These are phyloP conservation scores for Leucoraja ocellata DNA, from an alignment of 2,797 vertebrate species.

Conservation along the genomic window DNA sequence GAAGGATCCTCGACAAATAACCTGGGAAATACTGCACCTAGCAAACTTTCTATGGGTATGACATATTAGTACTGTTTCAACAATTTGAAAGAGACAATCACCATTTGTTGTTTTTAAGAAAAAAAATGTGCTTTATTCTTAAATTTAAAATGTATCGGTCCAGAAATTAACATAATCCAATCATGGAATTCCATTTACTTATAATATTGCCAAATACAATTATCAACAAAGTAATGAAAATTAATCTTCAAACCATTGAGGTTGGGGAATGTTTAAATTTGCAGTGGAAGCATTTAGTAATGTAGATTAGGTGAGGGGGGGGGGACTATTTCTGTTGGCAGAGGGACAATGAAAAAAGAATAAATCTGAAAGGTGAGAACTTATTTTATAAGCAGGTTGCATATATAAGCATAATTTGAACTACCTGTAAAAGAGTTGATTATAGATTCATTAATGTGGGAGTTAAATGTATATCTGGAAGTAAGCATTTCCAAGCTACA, in stretches of 20 bases:
- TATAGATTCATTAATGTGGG: neutral
- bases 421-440: neutral
- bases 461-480: neutral
- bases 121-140: neutral
- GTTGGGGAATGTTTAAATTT: neutral
- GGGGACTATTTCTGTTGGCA: neutral
- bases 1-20: constrained; percentile 50
- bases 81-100: neutral
- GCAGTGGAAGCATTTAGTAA: neutral
- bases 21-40: constrained; percentile 47
- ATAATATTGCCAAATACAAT: neutral
- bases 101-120: neutral
- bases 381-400: neutral
- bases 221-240: neutral
- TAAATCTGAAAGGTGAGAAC: neutral
- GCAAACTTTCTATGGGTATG: constrained; percentile 54
- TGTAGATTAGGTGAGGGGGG: neutral
- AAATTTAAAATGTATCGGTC: neutral
- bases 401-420: neutral
- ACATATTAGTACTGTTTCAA: neutral
- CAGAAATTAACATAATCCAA: neutral
- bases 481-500: neutral
- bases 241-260: neutral
- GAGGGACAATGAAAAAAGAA: neutral
- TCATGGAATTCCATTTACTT: neutral